Evolutionary conservation across 2,888 invertebrate species (phyloP), one percentile per base, ranked within the genome.

Genomic region (Chirona hameri): DNA sequence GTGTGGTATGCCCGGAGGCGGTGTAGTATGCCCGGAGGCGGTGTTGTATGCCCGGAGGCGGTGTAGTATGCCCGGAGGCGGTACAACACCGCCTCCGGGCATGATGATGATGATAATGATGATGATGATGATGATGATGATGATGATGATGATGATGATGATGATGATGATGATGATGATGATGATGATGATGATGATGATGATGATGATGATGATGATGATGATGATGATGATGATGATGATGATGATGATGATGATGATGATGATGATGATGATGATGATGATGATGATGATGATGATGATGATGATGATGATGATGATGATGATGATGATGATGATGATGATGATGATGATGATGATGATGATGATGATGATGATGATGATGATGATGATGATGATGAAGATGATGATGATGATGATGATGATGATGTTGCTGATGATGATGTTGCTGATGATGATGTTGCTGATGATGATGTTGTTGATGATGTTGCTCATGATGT

Each of bases 111-210:
- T n/a, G 21, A 65, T 65, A 18, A 65, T n/a, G 21, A 65, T 65
- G 21, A 65, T n/a, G 21, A 65, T 65, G 21, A 65, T n/a, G 21
- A 65, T 65, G n/a, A 65, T 65, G n/a, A 65, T 65, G n/a, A 65
- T 65, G n/a, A 65, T 65, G n/a, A 65, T 65, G 65, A 65, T 65
- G 65, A 65, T 65, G 65, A 65, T 65, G 65, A 65, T 65, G 65
- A 65, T 65, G 65, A 65, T 65, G 65, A 65, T 65, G 65, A 65
- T 65, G 65, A 65, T 65, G 65, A 65, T 65, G n/a, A 65, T 65
- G n/a, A 65, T 65, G n/a, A 65, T 65, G n/a, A 65, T 65, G n/a
- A 65, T 65, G n/a, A 65, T 65, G n/a, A 65, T 65, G n/a, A 65
- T 65, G n/a, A 65, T 65, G 65, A 65, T 65, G n/a, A 65, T 65